These are phyloP conservation scores for Camponotus fellah DNA, from an alignment of 2,888 invertebrate species.

Conservation along the genomic window DNA sequence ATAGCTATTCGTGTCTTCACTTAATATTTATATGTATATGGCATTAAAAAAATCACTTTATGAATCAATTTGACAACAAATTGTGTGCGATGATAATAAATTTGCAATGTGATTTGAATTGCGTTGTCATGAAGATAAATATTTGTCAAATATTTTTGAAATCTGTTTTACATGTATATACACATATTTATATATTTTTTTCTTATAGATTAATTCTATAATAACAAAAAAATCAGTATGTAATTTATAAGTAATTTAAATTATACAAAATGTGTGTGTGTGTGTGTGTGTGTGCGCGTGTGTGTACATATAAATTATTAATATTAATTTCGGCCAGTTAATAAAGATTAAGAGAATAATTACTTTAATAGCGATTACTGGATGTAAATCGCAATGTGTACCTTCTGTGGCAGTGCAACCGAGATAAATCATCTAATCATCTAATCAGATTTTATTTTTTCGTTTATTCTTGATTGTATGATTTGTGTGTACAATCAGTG, in stretches of 20 bases:
- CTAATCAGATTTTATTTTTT: slow-evolving; percentile 55
- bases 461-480: slow-evolving; percentile 67
- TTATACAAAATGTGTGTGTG: slow-evolving; percentile 23
- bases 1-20: slow-evolving; percentile 69
- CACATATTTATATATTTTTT: slow-evolving; percentile 22
- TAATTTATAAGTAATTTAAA: slow-evolving; percentile 33
- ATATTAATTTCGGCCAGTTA: slow-evolving; percentile 41
- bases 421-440: slow-evolving; percentile 62
- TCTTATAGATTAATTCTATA: slow-evolving; percentile 31
- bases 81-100: slow-evolving; percentile 71
- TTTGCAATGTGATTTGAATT: slow-evolving; percentile 69
- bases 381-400: slow-evolving; percentile 20
- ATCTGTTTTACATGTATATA: slow-evolving; percentile 27
- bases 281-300: too few species aligned
- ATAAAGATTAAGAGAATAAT: slow-evolving; percentile 29
- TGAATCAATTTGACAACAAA: slow-evolving; percentile 70
- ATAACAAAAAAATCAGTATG: neutral
- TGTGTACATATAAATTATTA: too few species aligned
- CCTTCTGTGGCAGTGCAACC: slow-evolving; percentile 43
- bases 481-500: slow-evolving; percentile 67
- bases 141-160: slow-evolving; percentile 31
- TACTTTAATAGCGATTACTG: slow-evolving; percentile 14
- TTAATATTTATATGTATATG: slow-evolving; percentile 77
- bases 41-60: slow-evolving; percentile 71
- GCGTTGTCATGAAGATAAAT: slow-evolving; percentile 19